Evolutionary conservation across 1,140 invertebrate species (phyloP), one percentile per base, ranked within the genome.

Genomic region (Leptinotarsa texana): DNA sequence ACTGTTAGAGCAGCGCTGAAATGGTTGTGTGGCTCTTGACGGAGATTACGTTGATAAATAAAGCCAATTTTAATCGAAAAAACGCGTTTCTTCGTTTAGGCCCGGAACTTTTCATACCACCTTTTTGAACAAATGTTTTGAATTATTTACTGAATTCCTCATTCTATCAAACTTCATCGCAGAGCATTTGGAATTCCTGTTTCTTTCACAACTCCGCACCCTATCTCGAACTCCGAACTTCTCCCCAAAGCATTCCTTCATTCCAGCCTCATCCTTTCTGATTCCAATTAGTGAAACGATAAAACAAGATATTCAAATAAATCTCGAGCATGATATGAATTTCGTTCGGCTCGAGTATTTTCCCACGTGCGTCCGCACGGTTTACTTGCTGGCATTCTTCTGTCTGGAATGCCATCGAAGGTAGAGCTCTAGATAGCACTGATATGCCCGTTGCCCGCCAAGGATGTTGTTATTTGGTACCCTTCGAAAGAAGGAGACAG

Each of bases 281-380:
- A n/a, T 21, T 69, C 68, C 48, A 69, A 69, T 69, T 69, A 69
- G 48, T 69, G n/a, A 63, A 51, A 73, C 62, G 61, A 73, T 22
- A 63, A 65, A 73, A 57, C 15, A 73, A 79, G 76, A 77, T 68
- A 78, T 73, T 74, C 65, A 63, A 78, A 80, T 80, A 76, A 80
- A 77, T 78, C 75, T 68, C 71, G 48, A 68, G 63, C 69, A 74
- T 69, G 72, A 18, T 27, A 78, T 76, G 62, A 72, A 78, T 75
- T 77, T 75, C 66, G 77, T 79, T 71, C 74, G 74, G 47, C 73
- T 69, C 70, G 74, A 69, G 27, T 75, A 77, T 76, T 77, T 81
- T 81, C 80, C 80, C 80, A 81, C 80, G 76, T 76, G 73, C 72
- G 68, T 74, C 76, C 74, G 78, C 71, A 73, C 63, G 63, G 62